These are phyloP conservation scores for Busseola fusca DNA, from an alignment of 2,888 invertebrate genomes.

Conservation along the genomic window DNA sequence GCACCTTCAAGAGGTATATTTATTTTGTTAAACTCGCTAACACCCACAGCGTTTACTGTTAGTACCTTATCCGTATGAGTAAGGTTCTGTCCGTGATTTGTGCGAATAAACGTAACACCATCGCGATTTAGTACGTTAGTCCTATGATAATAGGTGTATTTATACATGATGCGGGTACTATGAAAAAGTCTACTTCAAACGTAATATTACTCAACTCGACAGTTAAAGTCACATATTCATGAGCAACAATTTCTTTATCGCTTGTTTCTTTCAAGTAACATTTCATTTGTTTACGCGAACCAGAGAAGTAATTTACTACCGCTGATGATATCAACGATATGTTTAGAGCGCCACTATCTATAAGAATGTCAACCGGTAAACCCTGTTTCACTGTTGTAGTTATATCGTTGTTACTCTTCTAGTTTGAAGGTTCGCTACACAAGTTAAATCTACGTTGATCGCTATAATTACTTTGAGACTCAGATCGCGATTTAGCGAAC, in stretches of 20 bases:
- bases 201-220: too few relatives aligned
- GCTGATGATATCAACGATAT: not conserved
- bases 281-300: too few relatives aligned
- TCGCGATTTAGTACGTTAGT: not conserved
- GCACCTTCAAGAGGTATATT: too few relatives aligned
- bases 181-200: not conserved
- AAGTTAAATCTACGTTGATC: not conserved
- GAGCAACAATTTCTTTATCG: too few relatives aligned
- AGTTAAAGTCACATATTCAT: too few relatives aligned
- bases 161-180: not conserved
- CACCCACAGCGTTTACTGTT: too few relatives aligned
- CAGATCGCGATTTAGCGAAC: not conserved
- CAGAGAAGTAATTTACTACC: not conserved
- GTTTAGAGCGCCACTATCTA: not conserved
- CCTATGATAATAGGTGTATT: not conserved
- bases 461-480: not conserved
- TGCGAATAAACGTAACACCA: not conserved
- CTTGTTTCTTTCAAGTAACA: too few relatives aligned
- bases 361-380: not conserved
- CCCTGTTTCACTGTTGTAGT: not conserved
- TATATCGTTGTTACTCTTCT: not conserved
- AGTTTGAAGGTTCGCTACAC: not conserved
- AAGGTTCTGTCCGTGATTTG: not conserved
- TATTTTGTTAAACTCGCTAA: too few relatives aligned
- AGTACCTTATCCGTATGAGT: not conserved